phyloP scores from a whole-genome alignment of 2,888 invertebrate species.

The Aromia moschata region DNA sequence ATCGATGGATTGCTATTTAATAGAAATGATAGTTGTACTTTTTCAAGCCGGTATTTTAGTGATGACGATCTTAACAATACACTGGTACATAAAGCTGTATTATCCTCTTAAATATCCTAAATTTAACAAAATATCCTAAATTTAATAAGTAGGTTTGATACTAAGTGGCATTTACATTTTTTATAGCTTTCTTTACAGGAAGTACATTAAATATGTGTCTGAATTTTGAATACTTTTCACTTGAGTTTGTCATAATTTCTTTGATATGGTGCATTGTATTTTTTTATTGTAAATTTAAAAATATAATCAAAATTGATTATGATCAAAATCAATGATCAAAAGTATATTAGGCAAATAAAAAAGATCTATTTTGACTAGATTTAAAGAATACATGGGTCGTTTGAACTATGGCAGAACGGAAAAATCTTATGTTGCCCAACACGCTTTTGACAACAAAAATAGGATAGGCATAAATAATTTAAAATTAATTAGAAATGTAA shows the following conservation, averaged over 20 bases:
- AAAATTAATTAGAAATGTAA: too few species aligned
- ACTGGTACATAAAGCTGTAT: slow-evolving; percentile 11
- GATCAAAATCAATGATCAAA: slow-evolving; percentile 28
- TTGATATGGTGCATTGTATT: background rate
- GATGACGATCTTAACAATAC: background rate
- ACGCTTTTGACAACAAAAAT: too few species aligned
- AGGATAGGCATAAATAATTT: too few species aligned
- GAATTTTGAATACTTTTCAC: background rate
- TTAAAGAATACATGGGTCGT: too few species aligned
- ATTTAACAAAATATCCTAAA: too few species aligned
- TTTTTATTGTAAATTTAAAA: too few species aligned
- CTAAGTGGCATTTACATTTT: slow-evolving; percentile 18
- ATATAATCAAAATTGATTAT: slow-evolving; percentile 25
- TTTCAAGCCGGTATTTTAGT: background rate
- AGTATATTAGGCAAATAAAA: too few species aligned
- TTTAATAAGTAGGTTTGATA: slow-evolving; percentile 10
- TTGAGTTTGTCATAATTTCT: background rate
- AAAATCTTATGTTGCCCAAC: too few species aligned
- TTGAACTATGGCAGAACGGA: too few species aligned
- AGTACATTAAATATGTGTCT: slow-evolving; percentile 9
- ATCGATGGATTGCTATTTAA: background rate
- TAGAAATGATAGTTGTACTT: background rate
- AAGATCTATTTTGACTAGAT: too few species aligned
- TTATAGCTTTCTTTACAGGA: slow-evolving; percentile 2
- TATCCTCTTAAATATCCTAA: slow-evolving; percentile 14